phyloP scores from a whole-genome alignment of 2,113 vertebrate genomes.

The Zosterops pallidus region DNA sequence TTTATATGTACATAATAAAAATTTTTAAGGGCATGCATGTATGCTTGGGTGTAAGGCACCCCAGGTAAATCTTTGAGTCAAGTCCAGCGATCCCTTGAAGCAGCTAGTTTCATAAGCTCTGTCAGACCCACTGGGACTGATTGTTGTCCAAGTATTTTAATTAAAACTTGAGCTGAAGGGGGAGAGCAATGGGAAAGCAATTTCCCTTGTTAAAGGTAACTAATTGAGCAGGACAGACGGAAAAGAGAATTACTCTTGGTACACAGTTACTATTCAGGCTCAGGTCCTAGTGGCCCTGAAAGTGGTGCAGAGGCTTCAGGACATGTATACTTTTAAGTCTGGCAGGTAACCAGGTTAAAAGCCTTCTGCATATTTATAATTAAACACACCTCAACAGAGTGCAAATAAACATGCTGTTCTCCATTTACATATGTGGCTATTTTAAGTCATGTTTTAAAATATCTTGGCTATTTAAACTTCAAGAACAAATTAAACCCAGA shows the following conservation, averaged over 20 bases:
- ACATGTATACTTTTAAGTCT: background rate
- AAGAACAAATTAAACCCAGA: conserved; percentile 52
- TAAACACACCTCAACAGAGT: conserved; percentile 11
- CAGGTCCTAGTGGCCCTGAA: background rate
- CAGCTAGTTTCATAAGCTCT: background rate
- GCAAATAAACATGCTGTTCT: conserved; percentile 16
- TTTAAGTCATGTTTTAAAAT: conserved; percentile 28
- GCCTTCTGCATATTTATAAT: conserved; percentile 25
- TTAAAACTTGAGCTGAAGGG: background rate
- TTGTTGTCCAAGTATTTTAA: background rate
- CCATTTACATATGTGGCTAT: background rate
- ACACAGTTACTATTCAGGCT: background rate
- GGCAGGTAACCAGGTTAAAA: conserved; percentile 39
- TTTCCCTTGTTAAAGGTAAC: background rate
- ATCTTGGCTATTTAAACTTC: background rate
- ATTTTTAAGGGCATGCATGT: background rate
- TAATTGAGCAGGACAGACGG: background rate
- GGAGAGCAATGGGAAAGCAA: background rate
- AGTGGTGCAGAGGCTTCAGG: background rate
- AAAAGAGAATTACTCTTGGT: conserved; percentile 14
- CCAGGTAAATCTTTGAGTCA: background rate
- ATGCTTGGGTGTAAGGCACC: background rate
- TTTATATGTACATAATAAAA: background rate
- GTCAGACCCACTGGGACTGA: background rate
- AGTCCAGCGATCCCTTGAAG: background rate